Evolutionary conservation across 2,113 vertebrate species (phyloP).

Genomic region (Columba livia): DNA sequence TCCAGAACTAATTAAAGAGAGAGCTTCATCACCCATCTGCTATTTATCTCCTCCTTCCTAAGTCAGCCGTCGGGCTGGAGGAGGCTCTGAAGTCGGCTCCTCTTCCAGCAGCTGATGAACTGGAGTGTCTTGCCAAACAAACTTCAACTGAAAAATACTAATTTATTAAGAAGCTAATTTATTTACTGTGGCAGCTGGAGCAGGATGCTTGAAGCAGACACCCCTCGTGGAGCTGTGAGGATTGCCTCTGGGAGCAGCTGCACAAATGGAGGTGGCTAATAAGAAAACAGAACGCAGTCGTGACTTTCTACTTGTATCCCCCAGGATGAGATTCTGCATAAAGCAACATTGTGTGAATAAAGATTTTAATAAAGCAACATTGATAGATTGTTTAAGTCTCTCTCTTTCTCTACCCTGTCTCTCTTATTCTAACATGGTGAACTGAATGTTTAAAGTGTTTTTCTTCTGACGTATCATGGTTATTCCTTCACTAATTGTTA

Average conservation of each 20-base stretch:
- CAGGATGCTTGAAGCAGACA: background rate
- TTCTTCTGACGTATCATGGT: background rate
- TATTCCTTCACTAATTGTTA: background rate
- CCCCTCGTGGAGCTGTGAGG: conserved; percentile 18
- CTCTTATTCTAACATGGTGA: background rate
- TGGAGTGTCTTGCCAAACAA: conserved; percentile 54
- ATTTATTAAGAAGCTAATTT: conserved; percentile 73
- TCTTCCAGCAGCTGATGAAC: conserved; percentile 48
- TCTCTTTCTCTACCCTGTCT: background rate
- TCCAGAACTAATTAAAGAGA: conserved; percentile 3
- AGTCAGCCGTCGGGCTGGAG: background rate
- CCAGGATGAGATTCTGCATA: conserved; percentile 56
- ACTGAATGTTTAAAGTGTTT: background rate
- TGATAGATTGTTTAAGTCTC: conserved; percentile 31
- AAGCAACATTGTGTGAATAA: conserved; percentile 73
- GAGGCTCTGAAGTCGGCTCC: background rate
- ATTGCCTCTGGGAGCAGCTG: conserved; percentile 53
- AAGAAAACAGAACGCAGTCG: conserved; percentile 30
- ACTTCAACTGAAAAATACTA: conserved; percentile 45
- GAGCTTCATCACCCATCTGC: conserved; percentile 31
- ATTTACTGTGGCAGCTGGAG: conserved; percentile 66
- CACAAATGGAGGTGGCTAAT: conserved; percentile 42
- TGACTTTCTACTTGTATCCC: conserved; percentile 63
- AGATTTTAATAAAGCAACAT: conserved; percentile 75
- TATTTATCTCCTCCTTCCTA: background rate